These are phyloP conservation scores for Scaptomyza montana DNA, from an alignment of 1,140 invertebrate genomes.

Conservation along the genomic window DNA sequence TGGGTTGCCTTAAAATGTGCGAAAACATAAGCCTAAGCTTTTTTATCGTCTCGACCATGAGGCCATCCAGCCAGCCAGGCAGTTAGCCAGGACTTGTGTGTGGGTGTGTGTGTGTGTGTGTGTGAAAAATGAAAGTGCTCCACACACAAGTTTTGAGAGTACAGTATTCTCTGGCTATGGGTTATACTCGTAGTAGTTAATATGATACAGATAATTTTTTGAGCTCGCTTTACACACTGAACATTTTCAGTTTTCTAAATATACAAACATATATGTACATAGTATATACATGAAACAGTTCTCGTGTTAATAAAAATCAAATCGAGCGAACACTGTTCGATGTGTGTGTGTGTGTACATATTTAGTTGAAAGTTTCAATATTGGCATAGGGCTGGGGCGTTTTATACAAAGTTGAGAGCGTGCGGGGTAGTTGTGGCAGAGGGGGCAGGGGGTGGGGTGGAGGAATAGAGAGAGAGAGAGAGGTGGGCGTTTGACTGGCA, in stretches of 20 bases:
- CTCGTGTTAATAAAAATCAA: background rate
- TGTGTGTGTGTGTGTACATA: constrained; percentile 41
- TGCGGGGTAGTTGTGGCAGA: background rate
- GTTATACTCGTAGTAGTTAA: too few species aligned
- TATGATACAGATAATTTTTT: too few species aligned
- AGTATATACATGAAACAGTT: too few species aligned
- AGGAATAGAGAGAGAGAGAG: too few species aligned
- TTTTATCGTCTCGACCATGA: constrained; percentile 77
- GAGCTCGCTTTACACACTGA: too few species aligned
- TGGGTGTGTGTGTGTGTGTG: constrained; percentile 12
- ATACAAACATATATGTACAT: too few species aligned
- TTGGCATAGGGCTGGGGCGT: constrained; percentile 45
- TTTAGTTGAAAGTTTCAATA: constrained; percentile 80
- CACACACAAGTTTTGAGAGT: constrained; percentile 35
- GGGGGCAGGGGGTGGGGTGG: background rate
- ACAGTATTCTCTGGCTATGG: background rate
- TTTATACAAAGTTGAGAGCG: too few species aligned
- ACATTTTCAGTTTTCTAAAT: too few species aligned
- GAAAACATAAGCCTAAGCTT: constrained; percentile 80
- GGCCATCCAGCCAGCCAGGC: constrained; percentile 26
- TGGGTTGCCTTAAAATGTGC: constrained; percentile 64
- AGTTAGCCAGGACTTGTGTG: background rate
- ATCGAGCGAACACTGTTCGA: background rate
- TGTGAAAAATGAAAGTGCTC: constrained; percentile 68
- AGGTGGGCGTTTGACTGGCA: constrained; percentile 25